Base-by-base conservation (phyloP, 2,113 vertebrate species). In the Heterotilapia buettikoferi region DNA sequence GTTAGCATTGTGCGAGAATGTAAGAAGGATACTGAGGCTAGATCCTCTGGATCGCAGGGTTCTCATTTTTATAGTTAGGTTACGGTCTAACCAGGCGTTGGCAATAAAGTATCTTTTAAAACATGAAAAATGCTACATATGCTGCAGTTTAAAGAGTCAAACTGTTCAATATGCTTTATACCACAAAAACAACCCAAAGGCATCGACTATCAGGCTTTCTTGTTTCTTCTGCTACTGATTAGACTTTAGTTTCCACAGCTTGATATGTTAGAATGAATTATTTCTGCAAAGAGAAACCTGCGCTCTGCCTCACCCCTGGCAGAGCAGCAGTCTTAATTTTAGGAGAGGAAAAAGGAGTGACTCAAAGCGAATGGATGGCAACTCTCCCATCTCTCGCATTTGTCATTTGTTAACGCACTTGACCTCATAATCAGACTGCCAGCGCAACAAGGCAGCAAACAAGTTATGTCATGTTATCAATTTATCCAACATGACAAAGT, bases 391-490 rank as follows among this genome's bases (percentile, higher is more conserved):
- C 93, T 89, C 84, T 85, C 59, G 24, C 90, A 90, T 96, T 95
- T 92, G 92, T 94, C 94, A 88, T 90, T 88, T 79, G 84, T 92
- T 95, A 93, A 93, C 82, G 71, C 88, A 76, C 86, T 95, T 95
- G 93, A 96, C 94, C 95, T 94, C 91, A 82, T 90, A 89, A 95
- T 96, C 93, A 95, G 92, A 92, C 91, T 88, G 85, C 89, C 85
- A 33, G 82, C 90, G 84, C 89, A 88, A 94, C 94, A 93, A 92
- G 89, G 90, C 88, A 66, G 88, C 81, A 89, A 94, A 96, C 96
- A 96, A 95, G 95, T 94, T 88, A 76, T 88, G 88, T 96, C 95
- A 95, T 95, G 96, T 97, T 93, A 95, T 96, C 95, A 96, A 95
- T 95, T 94, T 92, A 93, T 93, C 86, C 86, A 24, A 96, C 94